A percentile compares a stretch with the other conserved stretches of the same genome.
These are phyloP conservation scores for Egretta garzetta DNA, from an alignment of 2,113 vertebrate genomes.

Conservation along the genomic window DNA sequence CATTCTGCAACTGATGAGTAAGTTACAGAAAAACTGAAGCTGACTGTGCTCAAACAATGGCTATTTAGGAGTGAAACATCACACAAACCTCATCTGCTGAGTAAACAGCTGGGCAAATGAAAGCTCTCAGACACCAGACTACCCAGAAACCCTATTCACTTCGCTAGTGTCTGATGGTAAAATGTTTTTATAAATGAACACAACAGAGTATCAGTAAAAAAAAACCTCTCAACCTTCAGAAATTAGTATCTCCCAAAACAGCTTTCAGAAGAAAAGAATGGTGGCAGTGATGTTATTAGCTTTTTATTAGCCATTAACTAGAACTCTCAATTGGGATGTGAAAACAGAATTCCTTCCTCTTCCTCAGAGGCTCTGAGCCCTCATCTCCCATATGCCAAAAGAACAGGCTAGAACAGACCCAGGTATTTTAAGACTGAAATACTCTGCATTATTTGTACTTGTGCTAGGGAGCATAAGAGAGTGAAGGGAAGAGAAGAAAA, in stretches of 20 bases:
- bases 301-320: neutral
- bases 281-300: neutral
- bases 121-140: neutral
- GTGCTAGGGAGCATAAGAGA: neutral
- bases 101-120: neutral
- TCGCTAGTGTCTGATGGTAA: accelerated
- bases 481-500: neutral
- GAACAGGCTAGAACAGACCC: neutral
- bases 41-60: neutral
- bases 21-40: neutral
- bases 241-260: neutral
- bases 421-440: neutral
- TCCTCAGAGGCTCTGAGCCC: neutral
- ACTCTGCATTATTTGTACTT: neutral
- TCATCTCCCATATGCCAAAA: neutral
- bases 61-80: neutral
- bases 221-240: neutral
- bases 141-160: neutral
- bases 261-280: neutral
- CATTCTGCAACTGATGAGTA: neutral
- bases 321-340: neutral
- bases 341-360: neutral
- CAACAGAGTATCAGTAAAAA: neutral
- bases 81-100: neutral
- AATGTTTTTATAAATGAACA: neutral